Conservation (phyloP, 2,113 vertebrate species). For the Oostethus manadensis region DNA sequence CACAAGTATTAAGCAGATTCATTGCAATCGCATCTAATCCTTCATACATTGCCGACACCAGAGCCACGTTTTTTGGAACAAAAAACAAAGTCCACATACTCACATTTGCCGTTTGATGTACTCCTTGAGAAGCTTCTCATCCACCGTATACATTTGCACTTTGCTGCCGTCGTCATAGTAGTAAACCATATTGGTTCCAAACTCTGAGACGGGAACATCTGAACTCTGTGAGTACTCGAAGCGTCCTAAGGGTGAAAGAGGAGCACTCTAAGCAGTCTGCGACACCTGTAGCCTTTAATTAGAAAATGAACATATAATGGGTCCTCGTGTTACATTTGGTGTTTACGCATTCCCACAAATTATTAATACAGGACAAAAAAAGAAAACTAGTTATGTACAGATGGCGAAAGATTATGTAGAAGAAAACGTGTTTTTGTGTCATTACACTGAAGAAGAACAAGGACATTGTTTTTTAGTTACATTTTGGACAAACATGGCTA, state of each 20-base stretch:
- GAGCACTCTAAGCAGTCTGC: too few relatives aligned
- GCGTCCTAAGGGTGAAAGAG: slow-evolving; percentile 71
- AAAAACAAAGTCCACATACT: slow-evolving; percentile 48
- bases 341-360: too few relatives aligned
- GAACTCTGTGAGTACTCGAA: slow-evolving; percentile 78
- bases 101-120: slow-evolving; percentile 97
- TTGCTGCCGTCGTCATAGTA: slow-evolving; percentile 88
- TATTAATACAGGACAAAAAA: too few relatives aligned
- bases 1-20: not conserved
- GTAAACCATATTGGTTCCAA: slow-evolving; percentile 83
- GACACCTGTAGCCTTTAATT: too few relatives aligned
- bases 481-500: too few relatives aligned
- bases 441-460: too few relatives aligned
- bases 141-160: slow-evolving; percentile 88
- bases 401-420: too few relatives aligned
- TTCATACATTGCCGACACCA: not conserved
- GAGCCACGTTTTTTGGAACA: not conserved
- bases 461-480: too few relatives aligned
- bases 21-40: not conserved
- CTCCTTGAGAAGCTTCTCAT: slow-evolving; percentile 89
- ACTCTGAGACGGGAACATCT: slow-evolving; percentile 67
- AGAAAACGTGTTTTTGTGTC: too few relatives aligned
- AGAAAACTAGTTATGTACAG: too few relatives aligned
- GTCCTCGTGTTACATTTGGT: too few relatives aligned
- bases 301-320: too few relatives aligned